phyloP scores from a whole-genome alignment of 2,113 vertebrate species.

The Dromaius novaehollandiae region DNA sequence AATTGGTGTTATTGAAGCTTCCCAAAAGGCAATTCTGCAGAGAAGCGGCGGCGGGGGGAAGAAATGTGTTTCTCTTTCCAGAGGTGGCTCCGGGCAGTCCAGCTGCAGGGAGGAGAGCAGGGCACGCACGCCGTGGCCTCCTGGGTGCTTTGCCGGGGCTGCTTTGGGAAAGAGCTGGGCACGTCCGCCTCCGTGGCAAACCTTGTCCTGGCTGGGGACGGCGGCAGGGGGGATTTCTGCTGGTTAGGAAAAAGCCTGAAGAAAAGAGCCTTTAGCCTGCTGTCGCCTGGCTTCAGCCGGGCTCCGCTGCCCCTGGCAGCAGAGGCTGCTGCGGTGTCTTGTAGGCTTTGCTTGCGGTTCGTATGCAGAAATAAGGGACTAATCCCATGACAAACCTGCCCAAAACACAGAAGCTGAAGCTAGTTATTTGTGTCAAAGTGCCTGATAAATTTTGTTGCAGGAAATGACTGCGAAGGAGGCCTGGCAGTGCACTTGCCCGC shows the following conservation, averaged over 20 bases:
- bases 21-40: conserved; percentile 60
- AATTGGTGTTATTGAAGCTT: conserved; percentile 48
- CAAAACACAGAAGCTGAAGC: not conserved
- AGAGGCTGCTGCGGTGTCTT: not conserved
- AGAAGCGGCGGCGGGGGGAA: not conserved
- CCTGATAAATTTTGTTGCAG: conserved; percentile 17
- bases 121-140: accelerated
- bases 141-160: not conserved
- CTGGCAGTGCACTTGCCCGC: conserved; percentile 3
- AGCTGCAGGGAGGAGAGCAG: not conserved
- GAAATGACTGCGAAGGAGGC: conserved; percentile 15
- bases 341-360: not conserved
- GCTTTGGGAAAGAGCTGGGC: not conserved
- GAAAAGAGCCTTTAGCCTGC: not conserved
- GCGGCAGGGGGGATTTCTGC: not conserved
- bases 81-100: not conserved
- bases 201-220: not conserved
- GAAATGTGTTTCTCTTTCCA: conserved; percentile 30
- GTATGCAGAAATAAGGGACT: not conserved
- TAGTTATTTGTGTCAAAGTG: not conserved
- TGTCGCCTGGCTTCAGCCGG: not conserved
- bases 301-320: not conserved
- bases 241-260: not conserved
- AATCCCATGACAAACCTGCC: not conserved
- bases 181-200: not conserved